phyloP scores from a whole-genome alignment of 2,113 vertebrate genomes.

The Columbina picui region DNA sequence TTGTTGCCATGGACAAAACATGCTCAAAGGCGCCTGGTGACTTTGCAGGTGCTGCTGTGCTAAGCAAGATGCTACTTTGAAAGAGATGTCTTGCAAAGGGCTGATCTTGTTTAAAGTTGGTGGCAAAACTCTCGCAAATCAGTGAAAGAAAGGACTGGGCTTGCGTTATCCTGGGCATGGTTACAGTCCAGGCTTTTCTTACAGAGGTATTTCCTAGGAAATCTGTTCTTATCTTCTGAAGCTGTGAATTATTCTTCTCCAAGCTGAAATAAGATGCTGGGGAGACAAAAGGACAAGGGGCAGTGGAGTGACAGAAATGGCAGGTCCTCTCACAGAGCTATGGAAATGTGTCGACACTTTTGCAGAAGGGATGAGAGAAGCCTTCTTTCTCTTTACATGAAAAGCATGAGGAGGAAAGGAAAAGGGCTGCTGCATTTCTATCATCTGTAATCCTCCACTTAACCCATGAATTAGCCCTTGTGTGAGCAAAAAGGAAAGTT shows the following conservation, averaged over 20 bases:
- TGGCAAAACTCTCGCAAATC: not conserved
- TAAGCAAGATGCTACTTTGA: not conserved
- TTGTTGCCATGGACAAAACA: not conserved
- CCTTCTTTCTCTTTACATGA: constrained; percentile 60
- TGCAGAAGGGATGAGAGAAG: constrained; percentile 62
- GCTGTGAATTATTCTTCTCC: constrained; percentile 43
- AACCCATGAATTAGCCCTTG: constrained; percentile 71
- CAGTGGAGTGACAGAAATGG: constrained; percentile 56
- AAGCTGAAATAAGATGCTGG: constrained; percentile 52
- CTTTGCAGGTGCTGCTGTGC: not conserved
- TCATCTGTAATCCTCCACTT: constrained; percentile 69
- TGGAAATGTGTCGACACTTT: constrained; percentile 59
- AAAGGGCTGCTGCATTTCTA: constrained; percentile 64
- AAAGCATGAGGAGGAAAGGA: constrained; percentile 55
- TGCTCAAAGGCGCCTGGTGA: not conserved
- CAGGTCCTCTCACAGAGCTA: constrained; percentile 56
- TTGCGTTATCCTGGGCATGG: accelerated
- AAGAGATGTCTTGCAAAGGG: not conserved
- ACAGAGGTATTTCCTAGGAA: constrained; percentile 25
- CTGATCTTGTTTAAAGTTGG: not conserved
- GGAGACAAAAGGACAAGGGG: constrained; percentile 53
- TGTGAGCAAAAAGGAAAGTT: constrained; percentile 66
- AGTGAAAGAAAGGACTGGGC: not conserved
- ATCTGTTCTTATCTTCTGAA: constrained; percentile 50
- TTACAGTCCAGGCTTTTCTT: constrained; percentile 6